These are phyloP conservation scores for Pipistrellus nathusii DNA, from an alignment of 2,797 vertebrate species.

Conservation along the genomic window DNA sequence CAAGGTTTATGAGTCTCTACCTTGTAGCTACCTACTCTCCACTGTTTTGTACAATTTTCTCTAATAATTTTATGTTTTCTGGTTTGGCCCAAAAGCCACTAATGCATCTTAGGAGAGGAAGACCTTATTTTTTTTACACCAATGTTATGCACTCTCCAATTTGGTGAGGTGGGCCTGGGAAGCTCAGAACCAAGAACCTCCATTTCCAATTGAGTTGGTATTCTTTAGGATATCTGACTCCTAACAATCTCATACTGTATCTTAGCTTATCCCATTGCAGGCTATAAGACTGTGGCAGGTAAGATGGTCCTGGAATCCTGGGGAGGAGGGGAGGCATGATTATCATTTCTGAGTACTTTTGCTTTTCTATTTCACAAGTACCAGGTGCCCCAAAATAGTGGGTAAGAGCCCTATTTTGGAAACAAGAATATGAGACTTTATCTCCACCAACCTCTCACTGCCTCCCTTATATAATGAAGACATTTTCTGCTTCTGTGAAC, in stretches of 20 bases:
- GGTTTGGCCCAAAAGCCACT: not conserved
- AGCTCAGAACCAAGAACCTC: not conserved
- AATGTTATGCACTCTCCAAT: not conserved
- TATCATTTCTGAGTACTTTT: not conserved
- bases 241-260: not conserved
- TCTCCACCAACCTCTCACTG: not conserved
- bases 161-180: not conserved
- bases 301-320: not conserved
- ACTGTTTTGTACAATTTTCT: not conserved
- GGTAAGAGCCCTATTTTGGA: not conserved
- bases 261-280: not conserved
- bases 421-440: not conserved
- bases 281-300: not conserved
- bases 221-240: not conserved
- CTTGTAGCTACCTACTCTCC: not conserved
- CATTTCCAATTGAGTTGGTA: not conserved
- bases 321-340: fast-evolving
- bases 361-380: not conserved
- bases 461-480: not conserved
- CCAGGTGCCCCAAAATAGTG: not conserved
- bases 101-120: not conserved
- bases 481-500: not conserved
- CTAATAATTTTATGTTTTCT: not conserved
- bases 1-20: not conserved
- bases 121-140: not conserved